A percentile compares a stretch with the other conserved stretches of the same genome.
phyloP scores from a whole-genome alignment of 2,113 vertebrate species.

The Apodemus speciosus region DNA sequence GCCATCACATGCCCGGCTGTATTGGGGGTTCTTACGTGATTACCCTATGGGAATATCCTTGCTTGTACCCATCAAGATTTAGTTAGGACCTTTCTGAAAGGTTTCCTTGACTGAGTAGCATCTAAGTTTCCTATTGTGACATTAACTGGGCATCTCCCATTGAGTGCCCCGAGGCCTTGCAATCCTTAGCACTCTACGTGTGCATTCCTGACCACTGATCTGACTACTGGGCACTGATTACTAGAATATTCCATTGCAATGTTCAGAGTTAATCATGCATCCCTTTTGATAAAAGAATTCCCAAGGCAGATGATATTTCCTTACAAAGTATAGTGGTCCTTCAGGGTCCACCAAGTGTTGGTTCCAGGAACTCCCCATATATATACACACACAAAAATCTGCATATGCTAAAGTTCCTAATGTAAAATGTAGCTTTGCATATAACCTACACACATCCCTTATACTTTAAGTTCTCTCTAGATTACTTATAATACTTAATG shows the following conservation, averaged over 20 bases:
- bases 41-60: constrained; percentile 39
- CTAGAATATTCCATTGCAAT: background rate
- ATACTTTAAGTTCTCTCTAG: background rate
- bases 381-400: background rate
- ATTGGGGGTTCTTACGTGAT: background rate
- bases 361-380: background rate
- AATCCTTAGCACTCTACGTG: background rate
- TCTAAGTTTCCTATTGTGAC: background rate
- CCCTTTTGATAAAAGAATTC: background rate
- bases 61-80: background rate
- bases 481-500: background rate
- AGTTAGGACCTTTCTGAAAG: constrained; percentile 2
- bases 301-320: background rate
- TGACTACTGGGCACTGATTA: background rate
- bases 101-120: constrained; percentile 21
- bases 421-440: background rate
- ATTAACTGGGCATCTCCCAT: background rate
- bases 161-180: background rate
- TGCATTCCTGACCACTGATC: background rate
- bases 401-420: background rate
- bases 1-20: background rate
- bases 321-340: background rate
- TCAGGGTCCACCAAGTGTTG: background rate
- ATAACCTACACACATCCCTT: background rate
- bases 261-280: background rate